Evolutionary conservation across 2,797 vertebrate genomes (phyloP).

Genomic region (Gadopsis marmoratus): DNA sequence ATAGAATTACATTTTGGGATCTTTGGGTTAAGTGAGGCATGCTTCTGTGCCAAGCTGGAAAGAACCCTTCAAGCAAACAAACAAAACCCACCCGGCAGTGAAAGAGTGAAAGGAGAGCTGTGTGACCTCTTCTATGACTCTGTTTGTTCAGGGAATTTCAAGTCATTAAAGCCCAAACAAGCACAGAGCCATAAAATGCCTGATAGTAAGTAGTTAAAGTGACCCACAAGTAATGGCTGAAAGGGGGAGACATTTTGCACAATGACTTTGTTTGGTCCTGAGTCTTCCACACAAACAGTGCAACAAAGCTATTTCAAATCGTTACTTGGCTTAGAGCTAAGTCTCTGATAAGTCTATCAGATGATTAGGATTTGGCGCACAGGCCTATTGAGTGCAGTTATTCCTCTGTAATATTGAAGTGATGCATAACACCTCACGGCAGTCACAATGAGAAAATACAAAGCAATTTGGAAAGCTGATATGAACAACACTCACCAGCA

Average conservation of each 20-base stretch:
- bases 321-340: slow-evolving; percentile 47
- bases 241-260: slow-evolving; percentile 55
- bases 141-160: slow-evolving; percentile 73
- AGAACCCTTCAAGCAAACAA: slow-evolving; percentile 72
- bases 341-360: slow-evolving; percentile 2
- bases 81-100: slow-evolving; percentile 51
- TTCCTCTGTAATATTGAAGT: slow-evolving; percentile 55
- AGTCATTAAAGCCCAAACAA: slow-evolving; percentile 75
- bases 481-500: slow-evolving; percentile 43
- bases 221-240: slow-evolving; percentile 62
- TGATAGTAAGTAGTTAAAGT: slow-evolving; percentile 63
- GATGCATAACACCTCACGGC: slow-evolving; percentile 52
- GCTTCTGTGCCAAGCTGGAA: slow-evolving; percentile 61
- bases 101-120: slow-evolving; percentile 67
- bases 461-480: slow-evolving; percentile 54
- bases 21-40: slow-evolving; percentile 40
- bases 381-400: slow-evolving; percentile 26
- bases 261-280: slow-evolving; percentile 61
- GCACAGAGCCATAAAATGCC: slow-evolving; percentile 56
- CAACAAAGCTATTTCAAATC: slow-evolving; percentile 57
- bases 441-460: slow-evolving; percentile 49
- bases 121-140: slow-evolving; percentile 61
- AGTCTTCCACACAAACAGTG: slow-evolving; percentile 54
- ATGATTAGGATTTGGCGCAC: slow-evolving; percentile 53
- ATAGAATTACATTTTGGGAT: slow-evolving; percentile 4